Evolutionary conservation across 2,888 invertebrate genomes (phyloP).

Genomic region (Galeopsomyia nigrocyanea): DNA sequence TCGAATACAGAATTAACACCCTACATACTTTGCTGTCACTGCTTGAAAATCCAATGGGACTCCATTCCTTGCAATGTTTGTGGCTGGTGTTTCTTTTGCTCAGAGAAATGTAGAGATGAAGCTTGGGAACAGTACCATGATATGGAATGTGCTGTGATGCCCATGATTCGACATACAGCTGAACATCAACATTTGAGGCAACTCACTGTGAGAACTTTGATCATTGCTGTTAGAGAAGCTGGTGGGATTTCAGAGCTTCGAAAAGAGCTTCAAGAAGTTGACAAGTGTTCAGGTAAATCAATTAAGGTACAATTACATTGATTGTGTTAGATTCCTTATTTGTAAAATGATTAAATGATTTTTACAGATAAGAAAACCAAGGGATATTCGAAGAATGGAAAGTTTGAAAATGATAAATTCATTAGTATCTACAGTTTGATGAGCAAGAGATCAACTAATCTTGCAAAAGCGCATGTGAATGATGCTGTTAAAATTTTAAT

Average conservation of each 20-base stretch:
- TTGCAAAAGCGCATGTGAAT: conserved; percentile 80
- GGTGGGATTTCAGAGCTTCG: conserved; percentile 65
- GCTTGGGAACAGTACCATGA: conserved; percentile 80
- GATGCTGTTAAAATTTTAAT: conserved; percentile 76
- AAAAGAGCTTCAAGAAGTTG: conserved; percentile 60
- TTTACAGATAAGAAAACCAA: conserved; percentile 54
- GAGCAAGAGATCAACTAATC: conserved; percentile 72
- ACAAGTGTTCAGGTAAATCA: conserved; percentile 54
- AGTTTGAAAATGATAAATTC: conserved; percentile 63
- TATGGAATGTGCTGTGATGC: conserved; percentile 80
- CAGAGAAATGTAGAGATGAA: conserved; percentile 73
- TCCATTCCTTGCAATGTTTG: conserved; percentile 77
- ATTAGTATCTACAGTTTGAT: conserved; percentile 73
- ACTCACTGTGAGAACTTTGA: conserved; percentile 73
- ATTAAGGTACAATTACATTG: conserved; percentile 1
- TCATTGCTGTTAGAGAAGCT: conserved; percentile 65
- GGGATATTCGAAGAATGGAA: conserved; percentile 55
- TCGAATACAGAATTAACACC: conserved; percentile 70
- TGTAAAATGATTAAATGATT: not conserved
- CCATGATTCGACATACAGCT: conserved; percentile 67
- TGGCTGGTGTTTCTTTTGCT: conserved; percentile 77
- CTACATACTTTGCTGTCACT: conserved; percentile 77
- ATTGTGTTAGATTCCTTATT: conserved; percentile 29
- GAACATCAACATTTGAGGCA: not conserved
- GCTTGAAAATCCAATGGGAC: conserved; percentile 73